Evolutionary conservation across 2,113 vertebrate species (phyloP).

Genomic region (Grammomys dolichurus): DNA sequence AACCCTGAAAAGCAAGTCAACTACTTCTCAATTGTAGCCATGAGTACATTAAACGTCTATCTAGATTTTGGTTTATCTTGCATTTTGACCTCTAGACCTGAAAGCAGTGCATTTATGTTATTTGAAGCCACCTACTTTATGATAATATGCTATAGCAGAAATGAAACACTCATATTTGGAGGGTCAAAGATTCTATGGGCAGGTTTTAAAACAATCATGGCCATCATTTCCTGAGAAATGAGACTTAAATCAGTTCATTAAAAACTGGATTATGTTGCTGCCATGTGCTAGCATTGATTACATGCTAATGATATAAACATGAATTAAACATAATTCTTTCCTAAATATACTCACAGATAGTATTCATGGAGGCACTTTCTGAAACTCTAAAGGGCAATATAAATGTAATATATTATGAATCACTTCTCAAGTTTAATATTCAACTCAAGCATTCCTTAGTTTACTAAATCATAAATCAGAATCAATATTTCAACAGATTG

Average conservation of each 20-base stretch:
- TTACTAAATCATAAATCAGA: constrained; percentile 69
- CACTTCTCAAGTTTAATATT: constrained; percentile 68
- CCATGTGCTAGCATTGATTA: constrained; percentile 37
- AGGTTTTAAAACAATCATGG: constrained; percentile 43
- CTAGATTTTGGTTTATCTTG: background rate
- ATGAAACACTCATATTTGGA: background rate
- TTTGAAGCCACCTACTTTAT: background rate
- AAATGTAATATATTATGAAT: constrained; percentile 73
- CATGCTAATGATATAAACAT: constrained; percentile 61
- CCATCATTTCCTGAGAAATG: constrained; percentile 40
- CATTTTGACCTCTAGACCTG: background rate
- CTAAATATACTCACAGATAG: constrained; percentile 48
- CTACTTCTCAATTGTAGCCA: background rate
- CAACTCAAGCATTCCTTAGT: constrained; percentile 59
- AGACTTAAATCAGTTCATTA: constrained; percentile 56
- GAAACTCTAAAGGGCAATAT: constrained; percentile 70
- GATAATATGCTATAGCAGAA: background rate
- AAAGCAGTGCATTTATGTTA: background rate
- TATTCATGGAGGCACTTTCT: constrained; percentile 42
- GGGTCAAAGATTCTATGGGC: background rate
- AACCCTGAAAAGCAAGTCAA: background rate
- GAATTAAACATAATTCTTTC: constrained; percentile 68
- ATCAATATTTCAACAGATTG: constrained; percentile 75
- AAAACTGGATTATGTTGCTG: constrained; percentile 39
- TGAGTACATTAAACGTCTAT: background rate